Conservation (phyloP, 2,113 vertebrate genomes). For the Saimiri boliviensis region DNA sequence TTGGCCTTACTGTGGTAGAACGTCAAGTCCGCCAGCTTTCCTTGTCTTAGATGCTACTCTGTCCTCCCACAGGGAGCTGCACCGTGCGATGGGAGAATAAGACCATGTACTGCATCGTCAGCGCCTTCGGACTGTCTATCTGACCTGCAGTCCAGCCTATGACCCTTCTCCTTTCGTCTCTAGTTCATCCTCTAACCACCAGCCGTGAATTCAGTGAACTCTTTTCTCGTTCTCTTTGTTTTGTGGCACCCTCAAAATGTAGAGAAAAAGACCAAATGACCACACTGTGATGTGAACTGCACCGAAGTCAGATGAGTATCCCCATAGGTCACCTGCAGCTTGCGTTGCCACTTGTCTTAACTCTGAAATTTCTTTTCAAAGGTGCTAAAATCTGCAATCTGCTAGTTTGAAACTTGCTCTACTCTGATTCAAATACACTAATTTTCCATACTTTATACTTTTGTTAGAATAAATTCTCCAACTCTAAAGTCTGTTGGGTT, state of each 20-base stretch:
- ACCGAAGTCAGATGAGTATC: neutral
- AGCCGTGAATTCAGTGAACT: slow-evolving; percentile 65
- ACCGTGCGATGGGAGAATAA: slow-evolving; percentile 96
- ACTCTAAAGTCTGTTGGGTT: slow-evolving; percentile 62
- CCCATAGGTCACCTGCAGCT: neutral
- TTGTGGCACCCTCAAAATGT: slow-evolving; percentile 27
- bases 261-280: slow-evolving; percentile 58
- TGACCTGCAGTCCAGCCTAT: slow-evolving; percentile 78
- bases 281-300: slow-evolving; percentile 30
- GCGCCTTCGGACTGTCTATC: slow-evolving; percentile 92
- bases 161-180: neutral
- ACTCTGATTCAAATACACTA: slow-evolving; percentile 71
- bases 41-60: neutral
- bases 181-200: slow-evolving; percentile 52
- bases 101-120: slow-evolving; percentile 96
- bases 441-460: slow-evolving; percentile 84
- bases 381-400: slow-evolving; percentile 83
- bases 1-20: neutral
- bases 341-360: slow-evolving; percentile 75
- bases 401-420: slow-evolving; percentile 74
- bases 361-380: slow-evolving; percentile 80
- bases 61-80: slow-evolving; percentile 89
- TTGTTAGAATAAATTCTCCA: slow-evolving; percentile 88
- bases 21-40: fast-evolving
- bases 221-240: slow-evolving; percentile 62